These are phyloP conservation scores for Lasioglossum calceatum DNA, from an alignment of 2,888 invertebrate species.

Conservation along the genomic window DNA sequence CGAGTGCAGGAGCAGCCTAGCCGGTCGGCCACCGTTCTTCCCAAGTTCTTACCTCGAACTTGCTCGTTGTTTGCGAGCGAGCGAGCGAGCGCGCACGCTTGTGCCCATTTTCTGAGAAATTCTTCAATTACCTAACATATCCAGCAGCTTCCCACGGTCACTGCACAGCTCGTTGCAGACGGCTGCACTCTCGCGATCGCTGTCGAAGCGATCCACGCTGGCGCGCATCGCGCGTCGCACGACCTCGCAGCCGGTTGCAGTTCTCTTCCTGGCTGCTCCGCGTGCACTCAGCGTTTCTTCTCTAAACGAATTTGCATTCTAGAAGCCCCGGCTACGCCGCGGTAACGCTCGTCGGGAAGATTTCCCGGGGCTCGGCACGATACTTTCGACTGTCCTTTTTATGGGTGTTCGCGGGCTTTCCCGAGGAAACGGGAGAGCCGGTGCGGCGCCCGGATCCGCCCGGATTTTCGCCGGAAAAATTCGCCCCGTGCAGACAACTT, in stretches of 20 bases:
- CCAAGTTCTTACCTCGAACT: slow-evolving; percentile 28
- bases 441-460: not conserved
- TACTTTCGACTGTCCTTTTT: slow-evolving; percentile 47
- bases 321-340: slow-evolving; percentile 22
- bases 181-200: not conserved
- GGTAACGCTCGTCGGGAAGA: slow-evolving; percentile 42
- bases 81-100: slow-evolving; percentile 8
- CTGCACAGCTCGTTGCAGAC: slow-evolving; percentile 35
- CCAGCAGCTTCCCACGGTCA: slow-evolving; percentile 68
- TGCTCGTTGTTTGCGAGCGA: not conserved
- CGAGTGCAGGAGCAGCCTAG: not conserved
- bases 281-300: slow-evolving; percentile 57
- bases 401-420: slow-evolving; percentile 23
- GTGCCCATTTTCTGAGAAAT: slow-evolving; percentile 67
- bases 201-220: not conserved
- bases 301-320: slow-evolving; percentile 67
- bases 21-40: slow-evolving; percentile 4
- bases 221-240: slow-evolving; percentile 6
- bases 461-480: slow-evolving; percentile 24
- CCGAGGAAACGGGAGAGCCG: not conserved
- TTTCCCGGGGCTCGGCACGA: slow-evolving; percentile 23
- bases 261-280: slow-evolving; percentile 20
- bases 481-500: not conserved
- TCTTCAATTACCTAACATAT: slow-evolving; percentile 71
- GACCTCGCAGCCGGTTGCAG: slow-evolving; percentile 46